A percentile compares a stretch with the other conserved stretches of the same genome.
These are phyloP conservation scores for Paramormyrops kingsleyae DNA, from an alignment of 2,113 vertebrate genomes.

Conservation along the genomic window DNA sequence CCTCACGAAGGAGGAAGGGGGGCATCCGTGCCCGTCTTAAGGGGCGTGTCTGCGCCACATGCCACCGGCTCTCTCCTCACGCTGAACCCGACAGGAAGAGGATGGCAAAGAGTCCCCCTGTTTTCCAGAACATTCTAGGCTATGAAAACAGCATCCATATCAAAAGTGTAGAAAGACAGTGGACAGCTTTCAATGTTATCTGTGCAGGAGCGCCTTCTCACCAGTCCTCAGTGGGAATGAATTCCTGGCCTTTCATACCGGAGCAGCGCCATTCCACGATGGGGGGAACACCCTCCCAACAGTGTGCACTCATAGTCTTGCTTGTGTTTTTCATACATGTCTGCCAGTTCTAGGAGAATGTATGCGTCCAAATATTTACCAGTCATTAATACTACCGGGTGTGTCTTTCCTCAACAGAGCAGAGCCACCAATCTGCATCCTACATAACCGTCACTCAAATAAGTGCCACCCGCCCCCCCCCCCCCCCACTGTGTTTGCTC, in stretches of 20 bases:
- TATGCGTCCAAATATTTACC: constrained; percentile 3
- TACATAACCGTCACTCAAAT: neutral
- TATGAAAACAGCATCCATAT: neutral
- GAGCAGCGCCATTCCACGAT: neutral
- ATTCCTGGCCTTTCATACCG: neutral
- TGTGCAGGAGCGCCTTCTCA: neutral
- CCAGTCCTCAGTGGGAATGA: neutral
- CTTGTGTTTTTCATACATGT: neutral
- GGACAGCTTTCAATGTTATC: neutral
- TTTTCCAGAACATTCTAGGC: neutral
- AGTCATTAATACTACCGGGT: neutral
- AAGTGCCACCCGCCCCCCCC: neutral
- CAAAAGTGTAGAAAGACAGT: neutral
- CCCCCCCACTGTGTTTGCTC: constrained; percentile 31
- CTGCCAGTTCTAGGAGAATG: neutral
- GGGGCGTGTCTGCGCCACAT: neutral
- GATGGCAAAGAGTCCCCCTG: neutral
- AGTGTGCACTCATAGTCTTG: neutral
- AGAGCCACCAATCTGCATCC: neutral
- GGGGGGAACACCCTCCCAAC: neutral
- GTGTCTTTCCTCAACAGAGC: neutral
- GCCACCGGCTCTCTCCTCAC: neutral
- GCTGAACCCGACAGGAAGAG: neutral
- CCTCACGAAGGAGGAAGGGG: neutral
- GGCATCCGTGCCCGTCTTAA: neutral